Evolutionary conservation across 2,888 invertebrate species (phyloP).

Genomic region (Pristionchus fissidentatus): DNA sequence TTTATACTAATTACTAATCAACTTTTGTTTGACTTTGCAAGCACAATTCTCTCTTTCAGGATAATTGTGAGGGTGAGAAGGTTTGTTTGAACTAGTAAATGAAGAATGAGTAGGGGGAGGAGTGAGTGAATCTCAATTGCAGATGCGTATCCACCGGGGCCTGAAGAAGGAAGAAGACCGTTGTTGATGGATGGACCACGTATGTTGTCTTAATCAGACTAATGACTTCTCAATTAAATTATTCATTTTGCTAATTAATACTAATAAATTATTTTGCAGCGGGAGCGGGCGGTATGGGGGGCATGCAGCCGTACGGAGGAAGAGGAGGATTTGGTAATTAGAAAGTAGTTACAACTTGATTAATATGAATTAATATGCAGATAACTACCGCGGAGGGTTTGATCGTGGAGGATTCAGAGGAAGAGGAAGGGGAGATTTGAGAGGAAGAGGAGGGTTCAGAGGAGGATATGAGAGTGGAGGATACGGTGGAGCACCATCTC

Average conservation of each 20-base stretch:
- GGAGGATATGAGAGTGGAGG: constrained; percentile 24
- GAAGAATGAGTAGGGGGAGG: too few relatives aligned
- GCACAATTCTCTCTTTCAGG: too few relatives aligned
- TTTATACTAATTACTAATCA: too few relatives aligned
- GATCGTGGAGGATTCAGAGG: constrained; percentile 38
- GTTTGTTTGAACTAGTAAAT: too few relatives aligned
- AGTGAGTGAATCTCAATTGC: too few relatives aligned
- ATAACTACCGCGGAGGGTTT: constrained; percentile 16
- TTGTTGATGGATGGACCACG: constrained; percentile 42
- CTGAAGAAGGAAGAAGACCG: not conserved
- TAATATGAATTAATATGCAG: too few relatives aligned
- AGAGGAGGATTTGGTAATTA: constrained; percentile 25
- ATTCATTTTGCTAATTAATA: not conserved
- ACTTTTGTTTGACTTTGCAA: too few relatives aligned
- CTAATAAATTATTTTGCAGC: constrained; percentile 24
- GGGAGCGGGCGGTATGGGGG: constrained; percentile 44
- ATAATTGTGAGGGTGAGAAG: too few relatives aligned
- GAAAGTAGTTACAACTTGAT: too few relatives aligned
- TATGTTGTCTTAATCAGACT: not conserved
- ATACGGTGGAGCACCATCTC: not conserved
- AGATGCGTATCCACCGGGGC: constrained; percentile 44
- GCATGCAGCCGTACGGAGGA: not conserved
- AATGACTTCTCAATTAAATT: not conserved
- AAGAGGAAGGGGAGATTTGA: not conserved
- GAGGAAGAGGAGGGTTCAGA: constrained; percentile 9